Evolutionary conservation across 2,888 invertebrate genomes (phyloP).

Genomic region (Caprella mutica): DNA sequence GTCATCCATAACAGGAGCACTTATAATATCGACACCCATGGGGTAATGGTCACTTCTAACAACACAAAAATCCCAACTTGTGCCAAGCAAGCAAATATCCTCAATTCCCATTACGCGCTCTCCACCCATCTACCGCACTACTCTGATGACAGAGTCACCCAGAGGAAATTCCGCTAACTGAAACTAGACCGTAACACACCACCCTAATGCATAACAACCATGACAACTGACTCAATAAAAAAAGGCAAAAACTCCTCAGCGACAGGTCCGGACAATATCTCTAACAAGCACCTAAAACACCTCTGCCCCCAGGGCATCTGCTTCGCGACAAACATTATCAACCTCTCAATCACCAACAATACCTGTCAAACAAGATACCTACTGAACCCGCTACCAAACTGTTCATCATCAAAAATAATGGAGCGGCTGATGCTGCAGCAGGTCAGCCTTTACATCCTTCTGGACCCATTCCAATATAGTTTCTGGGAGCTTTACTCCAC

Average conservation of each 20-base stretch:
- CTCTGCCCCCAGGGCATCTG: neutral
- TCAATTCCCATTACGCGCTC: neutral
- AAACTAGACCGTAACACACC: neutral
- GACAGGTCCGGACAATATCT: neutral
- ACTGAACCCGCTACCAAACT: neutral
- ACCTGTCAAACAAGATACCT: neutral
- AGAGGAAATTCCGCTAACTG: neutral
- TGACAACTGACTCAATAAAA: neutral
- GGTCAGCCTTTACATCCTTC: neutral
- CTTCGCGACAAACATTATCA: neutral
- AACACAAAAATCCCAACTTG: neutral
- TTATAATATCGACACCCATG: neutral
- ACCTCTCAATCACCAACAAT: neutral
- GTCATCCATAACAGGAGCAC: neutral
- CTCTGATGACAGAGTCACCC: neutral
- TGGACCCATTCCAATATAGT: neutral
- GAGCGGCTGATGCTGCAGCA: neutral
- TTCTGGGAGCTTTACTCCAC: neutral
- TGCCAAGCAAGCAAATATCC: neutral
- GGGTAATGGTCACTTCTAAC: neutral
- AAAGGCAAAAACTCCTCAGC: neutral
- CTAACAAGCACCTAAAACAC: neutral
- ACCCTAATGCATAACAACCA: neutral
- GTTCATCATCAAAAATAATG: neutral
- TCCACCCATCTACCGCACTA: neutral